Conservation (phyloP, 2,888 invertebrate genomes). For the Abrostola tripartita region DNA sequence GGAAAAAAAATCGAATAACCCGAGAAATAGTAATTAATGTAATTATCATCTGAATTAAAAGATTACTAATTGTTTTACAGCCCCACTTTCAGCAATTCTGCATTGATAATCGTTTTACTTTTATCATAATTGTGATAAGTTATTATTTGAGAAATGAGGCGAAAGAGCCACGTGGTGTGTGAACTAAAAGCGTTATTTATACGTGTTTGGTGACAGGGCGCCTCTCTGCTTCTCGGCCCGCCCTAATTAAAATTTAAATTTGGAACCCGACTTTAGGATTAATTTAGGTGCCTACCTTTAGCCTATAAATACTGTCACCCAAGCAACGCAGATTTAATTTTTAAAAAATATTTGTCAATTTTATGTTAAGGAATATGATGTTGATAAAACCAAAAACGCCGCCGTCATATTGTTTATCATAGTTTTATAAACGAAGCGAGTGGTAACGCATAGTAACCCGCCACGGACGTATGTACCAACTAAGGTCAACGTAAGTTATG, state of each 20-base stretch:
- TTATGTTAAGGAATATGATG: slow-evolving; percentile 13
- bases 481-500: slow-evolving; percentile 10
- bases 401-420: not conserved
- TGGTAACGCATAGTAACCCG: slow-evolving; percentile 10
- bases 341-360: slow-evolving; percentile 28
- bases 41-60: slow-evolving; percentile 34
- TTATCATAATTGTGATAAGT: slow-evolving; percentile 50
- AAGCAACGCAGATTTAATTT: slow-evolving; percentile 29
- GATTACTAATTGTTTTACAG: slow-evolving; percentile 25
- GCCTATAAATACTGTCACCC: slow-evolving; percentile 51
- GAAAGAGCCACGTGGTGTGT: slow-evolving; percentile 52
- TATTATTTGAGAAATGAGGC: slow-evolving; percentile 52
- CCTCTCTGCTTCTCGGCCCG: slow-evolving; percentile 67
- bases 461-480: slow-evolving; percentile 13
- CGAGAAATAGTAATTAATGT: slow-evolving; percentile 15
- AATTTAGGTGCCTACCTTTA: slow-evolving; percentile 58
- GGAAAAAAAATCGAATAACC: slow-evolving; percentile 43
- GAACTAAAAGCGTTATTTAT: slow-evolving; percentile 77
- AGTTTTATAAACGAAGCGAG: slow-evolving; percentile 2
- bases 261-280: slow-evolving; percentile 69
- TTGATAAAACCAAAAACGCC: not conserved
- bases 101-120: slow-evolving; percentile 31
- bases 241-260: slow-evolving; percentile 82
- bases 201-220: slow-evolving; percentile 74
- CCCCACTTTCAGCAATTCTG: slow-evolving; percentile 17